A percentile compares a stretch with the other conserved stretches of the same genome.
Evolutionary conservation across 2,888 invertebrate genomes (phyloP).

Genomic region (Mactromeris polynyma): DNA sequence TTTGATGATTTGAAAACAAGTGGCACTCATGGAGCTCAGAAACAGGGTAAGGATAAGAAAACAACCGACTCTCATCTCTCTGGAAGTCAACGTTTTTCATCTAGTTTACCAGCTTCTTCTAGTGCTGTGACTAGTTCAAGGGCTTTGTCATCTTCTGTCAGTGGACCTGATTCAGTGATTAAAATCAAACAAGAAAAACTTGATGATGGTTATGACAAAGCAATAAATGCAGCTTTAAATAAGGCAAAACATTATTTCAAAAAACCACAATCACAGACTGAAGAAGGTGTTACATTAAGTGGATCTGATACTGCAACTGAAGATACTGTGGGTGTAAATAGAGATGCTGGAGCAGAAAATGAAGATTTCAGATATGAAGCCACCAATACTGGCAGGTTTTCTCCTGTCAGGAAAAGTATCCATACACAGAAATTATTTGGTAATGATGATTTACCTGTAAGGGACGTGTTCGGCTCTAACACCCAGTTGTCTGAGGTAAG

Average conservation of each 20-base stretch:
- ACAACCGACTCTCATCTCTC: background rate
- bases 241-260: conserved; percentile 23
- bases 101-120: background rate
- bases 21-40: background rate
- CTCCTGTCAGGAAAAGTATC: conserved; percentile 43
- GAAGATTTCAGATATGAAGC: conserved; percentile 1
- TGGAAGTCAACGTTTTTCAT: background rate
- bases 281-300: background rate
- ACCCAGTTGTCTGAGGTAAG: conserved; percentile 15
- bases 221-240: background rate
- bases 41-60: conserved; percentile 5
- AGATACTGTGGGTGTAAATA: background rate
- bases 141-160: conserved; percentile 3
- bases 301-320: conserved; percentile 2
- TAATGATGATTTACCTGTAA: conserved; percentile 51
- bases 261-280: background rate
- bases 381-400: background rate
- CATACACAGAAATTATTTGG: conserved; percentile 47
- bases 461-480: conserved; percentile 28
- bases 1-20: conserved; percentile 24
- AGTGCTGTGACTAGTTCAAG: background rate
- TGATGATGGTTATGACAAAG: conserved; percentile 57
- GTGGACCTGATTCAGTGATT: background rate
- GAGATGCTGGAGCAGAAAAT: background rate
- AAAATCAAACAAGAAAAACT: conserved; percentile 57